Evolutionary conservation across 1,140 invertebrate genomes (phyloP).

Genomic region (Potamilus streckersoni): DNA sequence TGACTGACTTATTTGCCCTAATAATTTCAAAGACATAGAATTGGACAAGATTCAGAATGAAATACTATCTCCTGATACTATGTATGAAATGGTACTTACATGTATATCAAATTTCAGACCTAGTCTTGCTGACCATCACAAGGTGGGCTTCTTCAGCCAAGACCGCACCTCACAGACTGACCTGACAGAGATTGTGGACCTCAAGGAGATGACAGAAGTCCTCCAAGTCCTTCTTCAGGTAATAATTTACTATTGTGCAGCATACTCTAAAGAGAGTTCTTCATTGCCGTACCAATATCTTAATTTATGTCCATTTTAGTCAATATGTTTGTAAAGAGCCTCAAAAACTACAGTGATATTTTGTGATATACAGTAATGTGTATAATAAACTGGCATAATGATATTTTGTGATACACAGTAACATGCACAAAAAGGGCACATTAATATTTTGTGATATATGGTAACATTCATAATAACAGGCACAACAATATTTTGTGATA

Average conservation of each 20-base stretch:
- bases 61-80: not conserved
- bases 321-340: not conserved
- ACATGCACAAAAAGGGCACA: no score
- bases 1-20: not conserved
- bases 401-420: no score
- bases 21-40: not conserved
- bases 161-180: slow-evolving; percentile 64
- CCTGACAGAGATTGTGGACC: slow-evolving; percentile 62
- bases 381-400: no score
- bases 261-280: not conserved
- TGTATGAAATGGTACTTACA: not conserved
- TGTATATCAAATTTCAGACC: slow-evolving; percentile 50
- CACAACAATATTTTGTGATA: no score
- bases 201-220: slow-evolving; percentile 65
- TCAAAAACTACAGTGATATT: no score
- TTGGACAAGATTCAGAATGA: no score
- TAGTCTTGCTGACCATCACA: slow-evolving; percentile 59
- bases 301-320: not conserved
- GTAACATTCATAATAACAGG: no score
- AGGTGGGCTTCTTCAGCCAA: slow-evolving; percentile 65
- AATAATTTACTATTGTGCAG: slow-evolving; percentile 4
- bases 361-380: no score
- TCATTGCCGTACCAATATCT: not conserved
- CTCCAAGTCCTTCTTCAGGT: slow-evolving; percentile 61
- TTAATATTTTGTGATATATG: no score